Percentiles rank a stretch among this genome's conserved stretches.
Conservation (phyloP, 2,113 vertebrate genomes). For the Oxyruncus cristatus region DNA sequence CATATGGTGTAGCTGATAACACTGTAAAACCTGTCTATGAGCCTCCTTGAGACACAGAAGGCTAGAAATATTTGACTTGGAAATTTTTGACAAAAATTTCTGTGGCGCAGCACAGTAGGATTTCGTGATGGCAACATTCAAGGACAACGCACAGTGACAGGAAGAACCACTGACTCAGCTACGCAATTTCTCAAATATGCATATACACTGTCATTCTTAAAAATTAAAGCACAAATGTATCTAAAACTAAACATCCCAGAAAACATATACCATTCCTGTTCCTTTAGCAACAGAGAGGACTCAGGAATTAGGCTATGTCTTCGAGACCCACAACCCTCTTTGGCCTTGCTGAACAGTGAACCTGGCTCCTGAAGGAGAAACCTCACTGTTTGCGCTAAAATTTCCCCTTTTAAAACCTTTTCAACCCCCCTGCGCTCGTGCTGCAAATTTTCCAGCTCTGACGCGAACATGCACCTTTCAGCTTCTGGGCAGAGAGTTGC, state of each 20-base stretch:
- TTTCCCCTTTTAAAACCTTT: not conserved
- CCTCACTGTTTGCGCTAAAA: not conserved
- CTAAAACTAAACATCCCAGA: not conserved
- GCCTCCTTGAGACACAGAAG: not conserved
- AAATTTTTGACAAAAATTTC: not conserved
- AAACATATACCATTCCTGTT: not conserved
- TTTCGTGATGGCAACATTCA: not conserved
- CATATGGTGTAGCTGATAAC: not conserved
- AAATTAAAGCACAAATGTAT: not conserved
- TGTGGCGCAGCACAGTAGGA: accelerated
- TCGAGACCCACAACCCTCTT: not conserved
- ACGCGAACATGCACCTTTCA: not conserved
- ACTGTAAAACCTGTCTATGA: not conserved
- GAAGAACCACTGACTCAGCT: not conserved
- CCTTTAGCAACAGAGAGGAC: not conserved
- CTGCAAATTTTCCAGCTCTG: not conserved
- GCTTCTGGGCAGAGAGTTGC: not conserved
- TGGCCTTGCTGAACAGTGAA: not conserved
- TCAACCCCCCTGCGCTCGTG: not conserved
- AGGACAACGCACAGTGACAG: not conserved
- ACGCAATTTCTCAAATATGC: not conserved
- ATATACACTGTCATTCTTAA: not conserved
- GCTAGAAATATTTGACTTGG: not conserved
- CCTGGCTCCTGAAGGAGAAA: not conserved
- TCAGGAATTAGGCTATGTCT: not conserved